Base-by-base conservation (phyloP, 1,140 invertebrate species). In the Drosophila tristis region DNA sequence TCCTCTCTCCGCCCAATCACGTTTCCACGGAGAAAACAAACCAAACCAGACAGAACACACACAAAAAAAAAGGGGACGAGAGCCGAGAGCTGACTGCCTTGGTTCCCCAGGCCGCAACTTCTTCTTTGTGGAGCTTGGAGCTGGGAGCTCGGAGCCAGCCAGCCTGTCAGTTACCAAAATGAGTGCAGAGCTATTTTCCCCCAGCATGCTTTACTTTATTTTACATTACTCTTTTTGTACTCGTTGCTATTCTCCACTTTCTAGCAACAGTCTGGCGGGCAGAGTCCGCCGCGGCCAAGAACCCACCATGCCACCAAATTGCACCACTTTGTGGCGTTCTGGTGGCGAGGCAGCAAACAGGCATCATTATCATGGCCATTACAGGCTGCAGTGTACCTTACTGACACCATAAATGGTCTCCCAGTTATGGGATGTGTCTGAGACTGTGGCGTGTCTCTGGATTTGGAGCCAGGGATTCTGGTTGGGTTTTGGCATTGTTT, bases 321-420 rank as follows among this genome's bases (percentile, higher is more conserved):
- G 82, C 82, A 86, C 58, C 82, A 86, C 78, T 82, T 86, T 82
- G 78, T 59, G 74, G 78, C 78, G 80, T 76, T 85, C 76, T 79
- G 76, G 57, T 79, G 68, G 58, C 62, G 63, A 68, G 57, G 45
- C 62, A 53, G 67, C 61, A 71, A 62, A 80, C 63, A 54, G 78
- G 56, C 85, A 76, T 87, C 84, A 82, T 87, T 86, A 86, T 67
- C 58, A 80, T 53, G 74, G 75, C 58, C 77, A 86, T 86, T 87
- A 86, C 80, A 61, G 74, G 82, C 82, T 87, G 82, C 82, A 85
- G 82, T 86, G 73, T 85, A 86, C 81, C 81, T 85, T 85, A 85
- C 82, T 86, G 82, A 86, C 82, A 86, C 82, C 82, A 87, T 86
- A 86, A 86, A 87, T 78, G 82, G 78, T 71, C 48, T 55, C 26